These are phyloP conservation scores for Ophiodon elongatus DNA, from an alignment of 2,113 vertebrate species.

Conservation along the genomic window DNA sequence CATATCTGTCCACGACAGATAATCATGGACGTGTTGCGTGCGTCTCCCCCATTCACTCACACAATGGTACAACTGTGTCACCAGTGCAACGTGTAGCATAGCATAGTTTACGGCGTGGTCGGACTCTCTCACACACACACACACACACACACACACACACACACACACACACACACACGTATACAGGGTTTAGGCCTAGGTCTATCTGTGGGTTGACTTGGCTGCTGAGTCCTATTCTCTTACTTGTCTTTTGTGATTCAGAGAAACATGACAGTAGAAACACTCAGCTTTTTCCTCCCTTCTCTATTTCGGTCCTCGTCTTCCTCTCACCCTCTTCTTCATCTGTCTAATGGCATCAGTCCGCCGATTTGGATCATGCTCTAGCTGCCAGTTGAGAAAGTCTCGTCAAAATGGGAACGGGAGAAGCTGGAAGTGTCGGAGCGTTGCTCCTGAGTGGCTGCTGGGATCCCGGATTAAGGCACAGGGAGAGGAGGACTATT, in stretches of 20 bases:
- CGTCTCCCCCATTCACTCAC: slow-evolving; percentile 21
- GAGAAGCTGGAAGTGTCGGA: slow-evolving; percentile 69
- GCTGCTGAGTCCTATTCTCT: slow-evolving; percentile 29
- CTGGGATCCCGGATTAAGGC: slow-evolving; percentile 79
- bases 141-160: slow-evolving; percentile 30
- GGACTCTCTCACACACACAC: slow-evolving; percentile 31
- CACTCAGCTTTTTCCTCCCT: slow-evolving; percentile 7
- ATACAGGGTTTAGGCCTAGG: slow-evolving; percentile 27
- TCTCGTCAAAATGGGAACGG: slow-evolving; percentile 48
- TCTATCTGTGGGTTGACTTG: slow-evolving; percentile 58
- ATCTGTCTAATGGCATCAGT: slow-evolving; percentile 71
- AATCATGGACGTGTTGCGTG: slow-evolving; percentile 20
- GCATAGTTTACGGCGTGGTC: slow-evolving; percentile 74
- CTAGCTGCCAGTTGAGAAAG: slow-evolving; percentile 75
- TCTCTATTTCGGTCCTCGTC: slow-evolving; percentile 20
- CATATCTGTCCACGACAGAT: slow-evolving; percentile 9
- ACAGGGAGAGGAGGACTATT: slow-evolving; percentile 73
- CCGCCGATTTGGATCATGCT: slow-evolving; percentile 78
- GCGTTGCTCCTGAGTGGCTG: slow-evolving; percentile 70
- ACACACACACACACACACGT: slow-evolving; percentile 13
- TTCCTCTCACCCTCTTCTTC: slow-evolving; percentile 15
- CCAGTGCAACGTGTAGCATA: slow-evolving; percentile 34
- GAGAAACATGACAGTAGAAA: slow-evolving; percentile 65
- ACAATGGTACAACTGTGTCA: slow-evolving; percentile 74
- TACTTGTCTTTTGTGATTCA: slow-evolving; percentile 52